Evolutionary conservation across 2,888 invertebrate genomes (phyloP).

Genomic region (Zygaena filipendulae): DNA sequence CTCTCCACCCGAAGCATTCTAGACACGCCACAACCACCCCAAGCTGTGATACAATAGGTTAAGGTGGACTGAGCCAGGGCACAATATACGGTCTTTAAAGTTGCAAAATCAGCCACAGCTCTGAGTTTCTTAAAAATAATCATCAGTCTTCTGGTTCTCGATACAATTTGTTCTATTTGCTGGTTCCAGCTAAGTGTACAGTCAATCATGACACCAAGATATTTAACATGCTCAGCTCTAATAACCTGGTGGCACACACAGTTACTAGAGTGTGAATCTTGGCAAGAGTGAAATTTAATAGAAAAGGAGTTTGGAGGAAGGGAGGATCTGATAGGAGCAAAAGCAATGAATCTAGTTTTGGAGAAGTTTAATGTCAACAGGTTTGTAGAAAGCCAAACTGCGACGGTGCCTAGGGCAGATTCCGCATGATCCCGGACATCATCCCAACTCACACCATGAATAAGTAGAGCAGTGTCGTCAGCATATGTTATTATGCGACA

Average conservation of each 20-base stretch:
- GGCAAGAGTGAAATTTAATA: neutral
- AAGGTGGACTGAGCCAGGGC: neutral
- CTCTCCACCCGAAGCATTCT: no score
- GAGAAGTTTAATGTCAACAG: constrained; percentile 8
- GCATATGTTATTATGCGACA: no score
- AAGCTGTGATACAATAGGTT: constrained; percentile 1
- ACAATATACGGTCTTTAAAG: neutral
- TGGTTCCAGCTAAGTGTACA: neutral
- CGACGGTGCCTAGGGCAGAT: constrained; percentile 1
- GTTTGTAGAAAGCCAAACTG: constrained; percentile 5
- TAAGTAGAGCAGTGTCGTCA: no score
- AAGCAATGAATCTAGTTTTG: constrained; percentile 10
- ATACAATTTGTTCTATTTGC: no score
- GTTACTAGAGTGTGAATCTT: neutral
- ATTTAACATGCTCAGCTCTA: neutral
- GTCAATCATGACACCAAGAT: constrained; percentile 1
- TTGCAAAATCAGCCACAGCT: neutral
- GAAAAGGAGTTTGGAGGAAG: no score
- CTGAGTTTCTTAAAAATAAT: neutral
- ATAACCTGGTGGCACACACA: neutral
- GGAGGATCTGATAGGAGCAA: constrained; percentile 1
- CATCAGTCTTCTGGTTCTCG: neutral
- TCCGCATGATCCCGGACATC: constrained; percentile 3
- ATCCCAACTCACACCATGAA: constrained; percentile 5
- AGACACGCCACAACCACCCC: no score